phyloP scores from a whole-genome alignment of 2,797 vertebrate species.

The Stomatorhinus walkeri region DNA sequence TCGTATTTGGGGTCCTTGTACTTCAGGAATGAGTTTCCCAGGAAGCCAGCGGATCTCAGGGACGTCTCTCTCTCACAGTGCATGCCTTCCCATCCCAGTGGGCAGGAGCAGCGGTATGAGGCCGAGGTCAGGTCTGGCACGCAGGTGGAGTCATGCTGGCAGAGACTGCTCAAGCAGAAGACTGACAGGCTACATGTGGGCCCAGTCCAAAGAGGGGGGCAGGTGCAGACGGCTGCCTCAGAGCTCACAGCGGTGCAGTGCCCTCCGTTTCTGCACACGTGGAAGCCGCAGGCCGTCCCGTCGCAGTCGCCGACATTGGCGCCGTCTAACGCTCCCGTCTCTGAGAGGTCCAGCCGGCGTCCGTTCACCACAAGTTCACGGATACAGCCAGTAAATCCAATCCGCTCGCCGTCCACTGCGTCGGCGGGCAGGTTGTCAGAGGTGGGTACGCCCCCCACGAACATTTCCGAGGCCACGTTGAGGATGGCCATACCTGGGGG shows the following conservation, averaged over 20 bases:
- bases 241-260: constrained; percentile 48
- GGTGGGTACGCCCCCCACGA: constrained; percentile 68
- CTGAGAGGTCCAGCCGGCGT: constrained; percentile 66
- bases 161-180: constrained; percentile 55
- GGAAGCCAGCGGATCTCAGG: constrained; percentile 58
- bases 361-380: constrained; percentile 66
- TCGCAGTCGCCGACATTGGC: constrained; percentile 78
- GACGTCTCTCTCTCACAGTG: constrained; percentile 56
- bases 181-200: constrained; percentile 60
- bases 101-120: constrained; percentile 67
- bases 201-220: constrained; percentile 62
- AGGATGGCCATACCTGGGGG: constrained; percentile 61
- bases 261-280: constrained; percentile 66
- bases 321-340: constrained; percentile 58
- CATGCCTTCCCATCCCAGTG: constrained; percentile 66
- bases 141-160: constrained; percentile 62
- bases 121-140: constrained; percentile 36
- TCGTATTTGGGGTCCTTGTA: constrained; percentile 61
- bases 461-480: constrained; percentile 65
- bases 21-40: constrained; percentile 72
- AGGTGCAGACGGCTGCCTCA: constrained; percentile 60
- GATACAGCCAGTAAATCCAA: constrained; percentile 69
- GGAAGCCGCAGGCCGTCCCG: constrained; percentile 70
- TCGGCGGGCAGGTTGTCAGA: constrained; percentile 58
- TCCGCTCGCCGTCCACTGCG: constrained; percentile 59